phyloP scores from a whole-genome alignment of 2,797 vertebrate species.

The Gymnocypris eckloni region DNA sequence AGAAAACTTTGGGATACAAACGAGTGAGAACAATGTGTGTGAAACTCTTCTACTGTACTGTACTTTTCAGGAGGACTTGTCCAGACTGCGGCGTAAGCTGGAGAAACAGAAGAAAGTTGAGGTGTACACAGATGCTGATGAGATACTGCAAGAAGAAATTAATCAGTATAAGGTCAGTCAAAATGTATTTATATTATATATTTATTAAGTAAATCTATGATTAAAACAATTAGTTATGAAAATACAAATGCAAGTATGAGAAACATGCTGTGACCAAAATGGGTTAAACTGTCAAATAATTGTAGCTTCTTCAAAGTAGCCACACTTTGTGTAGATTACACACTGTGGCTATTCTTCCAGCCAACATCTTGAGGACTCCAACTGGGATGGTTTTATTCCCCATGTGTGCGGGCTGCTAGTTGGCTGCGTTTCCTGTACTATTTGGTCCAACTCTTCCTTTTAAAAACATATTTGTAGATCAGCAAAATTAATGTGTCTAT shows the following conservation, averaged over 20 bases:
- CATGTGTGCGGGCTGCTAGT: background rate
- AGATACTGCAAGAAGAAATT: constrained; percentile 95
- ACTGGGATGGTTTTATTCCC: background rate
- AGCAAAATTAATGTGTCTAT: too few relatives aligned
- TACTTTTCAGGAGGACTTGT: constrained; percentile 88
- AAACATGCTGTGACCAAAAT: background rate
- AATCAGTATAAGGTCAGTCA: constrained; percentile 90
- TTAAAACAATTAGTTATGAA: background rate
- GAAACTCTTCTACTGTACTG: background rate
- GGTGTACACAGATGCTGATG: constrained; percentile 92
- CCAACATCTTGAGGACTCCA: constrained; percentile 18
- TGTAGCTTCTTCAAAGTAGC: constrained; percentile 12
- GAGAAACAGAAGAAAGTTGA: constrained; percentile 97
- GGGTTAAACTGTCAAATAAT: constrained; percentile 7
- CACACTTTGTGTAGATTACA: constrained; percentile 7
- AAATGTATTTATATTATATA: background rate
- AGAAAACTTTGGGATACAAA: background rate
- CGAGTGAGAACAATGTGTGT: background rate
- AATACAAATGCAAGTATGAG: background rate
- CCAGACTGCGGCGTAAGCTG: constrained; percentile 88
- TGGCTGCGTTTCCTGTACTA: constrained; percentile 4
- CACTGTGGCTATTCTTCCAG: constrained; percentile 12
- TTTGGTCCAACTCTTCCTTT: background rate
- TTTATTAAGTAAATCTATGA: background rate
- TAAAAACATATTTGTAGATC: background rate